These are phyloP conservation scores for Acrobasis repandana DNA, from an alignment of 2,888 invertebrate genomes.

Conservation along the genomic window DNA sequence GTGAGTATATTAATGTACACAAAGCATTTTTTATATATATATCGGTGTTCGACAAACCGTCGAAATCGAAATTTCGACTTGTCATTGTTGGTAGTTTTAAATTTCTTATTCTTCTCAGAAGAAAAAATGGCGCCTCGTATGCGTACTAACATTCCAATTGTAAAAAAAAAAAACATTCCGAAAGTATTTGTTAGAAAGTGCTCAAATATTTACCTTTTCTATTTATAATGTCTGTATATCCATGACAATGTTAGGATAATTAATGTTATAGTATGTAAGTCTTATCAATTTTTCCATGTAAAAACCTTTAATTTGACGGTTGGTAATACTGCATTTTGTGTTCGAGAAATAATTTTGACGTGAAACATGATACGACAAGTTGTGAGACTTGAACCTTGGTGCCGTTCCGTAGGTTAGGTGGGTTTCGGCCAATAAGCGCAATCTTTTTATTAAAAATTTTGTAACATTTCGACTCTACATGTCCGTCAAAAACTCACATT, in stretches of 20 bases:
- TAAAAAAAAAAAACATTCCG: conserved; percentile 31
- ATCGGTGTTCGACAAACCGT: background rate
- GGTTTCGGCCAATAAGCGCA: no score
- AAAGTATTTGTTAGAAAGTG: conserved; percentile 36
- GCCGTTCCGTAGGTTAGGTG: no score
- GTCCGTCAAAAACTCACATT: no score
- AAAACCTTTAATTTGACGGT: conserved; percentile 3
- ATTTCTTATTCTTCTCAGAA: conserved; percentile 4
- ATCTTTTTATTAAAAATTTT: no score
- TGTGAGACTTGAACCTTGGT: no score
- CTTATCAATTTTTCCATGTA: conserved; percentile 13
- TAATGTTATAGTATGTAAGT: conserved; percentile 41
- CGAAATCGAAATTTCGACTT: background rate
- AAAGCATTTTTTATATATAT: conserved; percentile 7
- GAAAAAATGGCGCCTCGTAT: background rate
- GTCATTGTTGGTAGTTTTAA: conserved; percentile 3
- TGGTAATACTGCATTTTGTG: background rate
- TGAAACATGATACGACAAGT: background rate
- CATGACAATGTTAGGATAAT: conserved; percentile 45
- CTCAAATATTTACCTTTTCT: conserved; percentile 45
- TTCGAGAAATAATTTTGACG: background rate
- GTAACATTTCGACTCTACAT: no score
- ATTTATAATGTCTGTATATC: conserved; percentile 41
- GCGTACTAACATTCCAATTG: conserved; percentile 13
- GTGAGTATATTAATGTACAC: conserved; percentile 12